Base-by-base conservation (phyloP, 1,140 invertebrate species). In the Calosoma granatense region DNA sequence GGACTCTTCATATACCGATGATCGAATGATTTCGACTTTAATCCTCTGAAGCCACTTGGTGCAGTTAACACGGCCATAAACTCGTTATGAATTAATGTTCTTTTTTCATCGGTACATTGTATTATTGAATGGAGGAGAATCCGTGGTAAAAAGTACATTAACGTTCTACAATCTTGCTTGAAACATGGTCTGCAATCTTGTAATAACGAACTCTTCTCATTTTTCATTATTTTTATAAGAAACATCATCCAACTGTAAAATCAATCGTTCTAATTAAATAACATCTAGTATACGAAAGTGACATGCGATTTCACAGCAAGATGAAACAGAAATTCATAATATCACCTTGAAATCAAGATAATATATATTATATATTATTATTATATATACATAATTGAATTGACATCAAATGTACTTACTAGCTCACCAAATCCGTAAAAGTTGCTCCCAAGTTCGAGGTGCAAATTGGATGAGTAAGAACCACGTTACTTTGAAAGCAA, bases 341-440 rank as follows among this genome's bases (percentile, higher is more conserved):
- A n/a, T n/a, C n/a, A n/a, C n/a, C n/a, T n/a, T n/a, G n/a, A n/a
- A n/a, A n/a, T n/a, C n/a, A n/a, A n/a, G n/a, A n/a, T n/a, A n/a
- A n/a, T n/a, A n/a, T n/a, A n/a, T n/a, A n/a, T n/a, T n/a, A n/a
- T n/a, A n/a, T n/a, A n/a, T n/a, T n/a, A n/a, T n/a, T n/a, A n/a
- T n/a, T n/a, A n/a, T n/a, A n/a, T n/a, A n/a, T n/a, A n/a, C n/a
- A n/a, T n/a, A n/a, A n/a, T n/a, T n/a, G n/a, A n/a, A n/a, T n/a
- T n/a, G n/a, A n/a, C n/a, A n/a, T n/a, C n/a, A n/a, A n/a, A n/a
- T n/a, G n/a, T n/a, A 74, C 75, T 76, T 77, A 85, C 74, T 81
- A 84, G 60, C 82, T 82, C n/a, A 85, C 78, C 87, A 86, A 90
- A 60, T 79, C 76, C 61, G 84, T 77, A 63, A 85, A 85, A 20